A percentile compares a stretch with the other conserved stretches of the same genome.
Conservation (phyloP, 2,113 vertebrate species). For the Hemibagrus wyckioides region DNA sequence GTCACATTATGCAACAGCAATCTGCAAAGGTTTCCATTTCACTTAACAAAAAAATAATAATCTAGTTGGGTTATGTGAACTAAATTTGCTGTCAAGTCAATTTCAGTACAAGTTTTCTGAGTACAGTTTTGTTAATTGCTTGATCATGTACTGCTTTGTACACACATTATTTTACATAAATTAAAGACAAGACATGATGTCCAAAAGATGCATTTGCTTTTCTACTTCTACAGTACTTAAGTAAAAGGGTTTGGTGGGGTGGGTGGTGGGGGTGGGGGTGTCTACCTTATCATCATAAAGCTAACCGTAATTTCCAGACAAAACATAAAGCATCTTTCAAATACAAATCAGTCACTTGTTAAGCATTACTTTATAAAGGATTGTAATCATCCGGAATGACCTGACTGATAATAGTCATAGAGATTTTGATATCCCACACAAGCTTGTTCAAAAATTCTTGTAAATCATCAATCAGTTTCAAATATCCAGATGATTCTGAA, state of each 20-base stretch:
- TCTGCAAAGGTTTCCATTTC: neutral
- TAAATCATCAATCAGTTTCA: conserved; percentile 1
- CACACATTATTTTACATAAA: neutral
- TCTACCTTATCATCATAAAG: neutral
- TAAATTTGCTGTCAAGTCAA: neutral
- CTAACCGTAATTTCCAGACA: neutral
- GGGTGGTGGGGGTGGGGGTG: neutral
- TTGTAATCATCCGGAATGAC: neutral
- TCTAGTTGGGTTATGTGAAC: neutral
- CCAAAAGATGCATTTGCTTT: neutral
- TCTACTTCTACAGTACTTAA: neutral
- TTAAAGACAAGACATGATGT: neutral
- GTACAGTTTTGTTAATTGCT: neutral
- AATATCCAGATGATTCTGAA: neutral
- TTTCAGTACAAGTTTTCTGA: neutral
- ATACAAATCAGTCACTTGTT: neutral
- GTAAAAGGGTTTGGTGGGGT: neutral
- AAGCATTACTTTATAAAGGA: neutral
- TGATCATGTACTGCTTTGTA: neutral
- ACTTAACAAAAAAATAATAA: neutral
- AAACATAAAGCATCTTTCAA: neutral
- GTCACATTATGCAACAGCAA: neutral
- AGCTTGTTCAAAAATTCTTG: neutral
- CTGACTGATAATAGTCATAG: neutral
- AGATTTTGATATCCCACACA: neutral